phyloP scores from a whole-genome alignment of 2,797 vertebrate species.

The Myotis planiceps region DNA sequence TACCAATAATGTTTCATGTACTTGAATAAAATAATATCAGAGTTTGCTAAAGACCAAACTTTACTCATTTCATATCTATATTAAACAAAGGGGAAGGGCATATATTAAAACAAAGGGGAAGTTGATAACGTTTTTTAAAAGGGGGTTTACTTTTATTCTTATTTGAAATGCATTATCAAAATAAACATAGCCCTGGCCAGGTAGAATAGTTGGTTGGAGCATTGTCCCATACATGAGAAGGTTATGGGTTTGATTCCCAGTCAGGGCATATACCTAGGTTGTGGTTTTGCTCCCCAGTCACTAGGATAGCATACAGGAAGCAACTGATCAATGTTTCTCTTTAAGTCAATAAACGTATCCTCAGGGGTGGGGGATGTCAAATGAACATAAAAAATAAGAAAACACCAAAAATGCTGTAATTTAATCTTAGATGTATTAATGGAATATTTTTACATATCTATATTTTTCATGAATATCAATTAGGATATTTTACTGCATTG shows the following conservation, averaged over 20 bases:
- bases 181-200: background rate
- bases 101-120: background rate
- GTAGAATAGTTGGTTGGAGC: background rate
- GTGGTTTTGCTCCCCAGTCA: background rate
- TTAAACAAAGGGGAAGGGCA: background rate
- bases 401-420: background rate
- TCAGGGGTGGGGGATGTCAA: background rate
- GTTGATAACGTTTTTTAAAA: background rate
- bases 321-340: background rate
- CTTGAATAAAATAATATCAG: slow-evolving; percentile 20
- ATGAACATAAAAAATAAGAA: background rate
- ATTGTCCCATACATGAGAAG: background rate
- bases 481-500: background rate
- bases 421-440: background rate
- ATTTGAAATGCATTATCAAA: background rate
- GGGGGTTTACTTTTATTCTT: background rate
- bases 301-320: background rate
- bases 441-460: background rate
- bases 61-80: background rate
- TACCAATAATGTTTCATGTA: background rate
- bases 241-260: background rate
- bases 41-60: background rate
- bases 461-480: background rate
- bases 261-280: background rate
- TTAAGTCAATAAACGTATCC: background rate